These are phyloP conservation scores for Semnopithecus entellus DNA, from an alignment of 2,113 vertebrate genomes.

Conservation along the genomic window DNA sequence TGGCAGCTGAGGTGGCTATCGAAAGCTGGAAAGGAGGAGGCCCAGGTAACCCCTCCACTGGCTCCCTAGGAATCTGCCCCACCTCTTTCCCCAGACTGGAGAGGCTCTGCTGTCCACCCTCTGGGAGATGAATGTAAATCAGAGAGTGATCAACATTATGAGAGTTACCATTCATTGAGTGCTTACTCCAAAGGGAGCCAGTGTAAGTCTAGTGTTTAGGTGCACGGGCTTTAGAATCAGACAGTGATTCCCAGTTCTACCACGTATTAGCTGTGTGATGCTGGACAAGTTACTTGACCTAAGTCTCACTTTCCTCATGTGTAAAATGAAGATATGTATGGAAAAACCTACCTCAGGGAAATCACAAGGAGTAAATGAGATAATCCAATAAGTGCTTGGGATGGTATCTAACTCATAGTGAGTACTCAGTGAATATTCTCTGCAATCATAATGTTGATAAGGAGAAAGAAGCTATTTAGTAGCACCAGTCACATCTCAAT, in stretches of 20 bases:
- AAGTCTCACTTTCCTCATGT: background rate
- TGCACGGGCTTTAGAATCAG: background rate
- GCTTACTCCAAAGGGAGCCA: slow-evolving; percentile 7
- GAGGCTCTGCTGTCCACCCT: background rate
- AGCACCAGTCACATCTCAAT: background rate
- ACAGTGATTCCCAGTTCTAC: background rate
- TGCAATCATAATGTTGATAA: background rate
- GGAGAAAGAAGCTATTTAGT: background rate
- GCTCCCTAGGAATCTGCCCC: background rate
- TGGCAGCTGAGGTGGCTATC: slow-evolving; percentile 92
- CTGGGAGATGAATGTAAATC: background rate
- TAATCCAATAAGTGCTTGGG: background rate
- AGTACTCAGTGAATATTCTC: slow-evolving; percentile 5
- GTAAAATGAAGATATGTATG: background rate
- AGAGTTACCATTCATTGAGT: background rate
- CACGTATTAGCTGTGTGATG: background rate
- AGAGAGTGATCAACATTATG: background rate
- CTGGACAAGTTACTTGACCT: background rate
- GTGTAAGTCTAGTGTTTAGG: background rate
- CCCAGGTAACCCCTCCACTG: slow-evolving; percentile 76
- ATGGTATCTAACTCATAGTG: background rate
- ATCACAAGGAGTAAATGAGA: background rate
- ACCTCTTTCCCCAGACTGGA: background rate
- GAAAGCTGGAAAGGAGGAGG: slow-evolving; percentile 78
- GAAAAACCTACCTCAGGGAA: background rate